phyloP scores from a whole-genome alignment of 2,797 vertebrate genomes.

The Peromyscus eremicus region DNA sequence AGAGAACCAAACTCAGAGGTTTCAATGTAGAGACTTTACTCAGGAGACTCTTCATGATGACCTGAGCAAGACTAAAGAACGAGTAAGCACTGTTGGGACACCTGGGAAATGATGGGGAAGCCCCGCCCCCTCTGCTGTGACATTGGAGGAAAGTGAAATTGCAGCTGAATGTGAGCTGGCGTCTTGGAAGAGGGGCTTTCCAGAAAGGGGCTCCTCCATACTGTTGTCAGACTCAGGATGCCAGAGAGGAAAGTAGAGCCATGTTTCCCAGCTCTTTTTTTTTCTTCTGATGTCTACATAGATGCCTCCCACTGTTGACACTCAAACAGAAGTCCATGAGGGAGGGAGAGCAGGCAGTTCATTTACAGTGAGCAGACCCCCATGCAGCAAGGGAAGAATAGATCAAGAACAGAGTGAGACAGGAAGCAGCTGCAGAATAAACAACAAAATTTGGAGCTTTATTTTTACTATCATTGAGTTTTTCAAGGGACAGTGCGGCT shows the following conservation, averaged over 20 bases:
- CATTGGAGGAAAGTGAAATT: not conserved
- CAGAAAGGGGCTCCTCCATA: not conserved
- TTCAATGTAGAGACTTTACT: not conserved
- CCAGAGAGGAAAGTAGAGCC: not conserved
- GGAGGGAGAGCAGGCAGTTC: not conserved
- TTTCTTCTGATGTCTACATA: not conserved
- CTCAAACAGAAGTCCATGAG: constrained; percentile 9
- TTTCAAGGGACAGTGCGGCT: not conserved
- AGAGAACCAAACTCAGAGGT: not conserved
- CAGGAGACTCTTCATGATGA: not conserved
- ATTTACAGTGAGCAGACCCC: not conserved
- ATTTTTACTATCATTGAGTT: not conserved
- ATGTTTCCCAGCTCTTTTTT: not conserved
- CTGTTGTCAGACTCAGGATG: not conserved
- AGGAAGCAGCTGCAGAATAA: not conserved
- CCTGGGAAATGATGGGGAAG: not conserved
- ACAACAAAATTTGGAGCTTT: not conserved
- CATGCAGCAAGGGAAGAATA: not conserved
- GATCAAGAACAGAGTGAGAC: not conserved
- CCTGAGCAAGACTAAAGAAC: constrained; percentile 5
- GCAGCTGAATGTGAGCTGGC: not conserved
- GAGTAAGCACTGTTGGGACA: not conserved
- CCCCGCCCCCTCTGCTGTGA: not conserved
- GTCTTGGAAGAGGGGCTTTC: not conserved
- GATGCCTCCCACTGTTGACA: not conserved